phyloP scores from a whole-genome alignment of 2,888 invertebrate species.

The Philereme vetulata region DNA sequence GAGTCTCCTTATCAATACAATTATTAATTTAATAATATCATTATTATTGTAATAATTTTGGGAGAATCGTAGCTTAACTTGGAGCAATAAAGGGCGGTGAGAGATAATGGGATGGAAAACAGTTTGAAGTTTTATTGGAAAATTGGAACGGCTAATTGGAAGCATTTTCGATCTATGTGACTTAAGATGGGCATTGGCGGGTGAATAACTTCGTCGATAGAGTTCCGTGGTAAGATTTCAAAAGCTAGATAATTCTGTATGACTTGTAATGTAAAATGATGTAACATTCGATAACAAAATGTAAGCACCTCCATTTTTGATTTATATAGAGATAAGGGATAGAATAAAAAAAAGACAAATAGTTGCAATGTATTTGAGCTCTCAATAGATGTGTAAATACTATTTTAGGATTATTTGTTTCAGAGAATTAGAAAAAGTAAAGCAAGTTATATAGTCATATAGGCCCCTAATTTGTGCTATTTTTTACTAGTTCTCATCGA shows the following conservation, averaged over 20 bases:
- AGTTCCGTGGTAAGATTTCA: not conserved
- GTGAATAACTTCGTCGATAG: not conserved
- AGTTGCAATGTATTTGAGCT: no score
- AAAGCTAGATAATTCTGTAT: not conserved
- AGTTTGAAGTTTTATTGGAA: slow-evolving; percentile 84
- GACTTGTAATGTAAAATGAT: no score
- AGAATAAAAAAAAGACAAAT: no score
- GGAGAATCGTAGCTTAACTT: slow-evolving; percentile 81
- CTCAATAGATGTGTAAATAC: no score
- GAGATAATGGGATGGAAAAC: slow-evolving; percentile 84
- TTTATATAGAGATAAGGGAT: no score
- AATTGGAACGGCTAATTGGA: slow-evolving; percentile 82
- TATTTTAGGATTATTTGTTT: no score
- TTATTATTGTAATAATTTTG: slow-evolving; percentile 84
- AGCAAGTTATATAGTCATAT: no score
- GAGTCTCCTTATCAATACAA: slow-evolving; percentile 84
- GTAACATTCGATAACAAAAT: no score
- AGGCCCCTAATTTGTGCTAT: no score
- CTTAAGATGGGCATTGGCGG: slow-evolving; percentile 60
- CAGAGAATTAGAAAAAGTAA: no score
- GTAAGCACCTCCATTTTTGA: no score
- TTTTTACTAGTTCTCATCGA: no score
- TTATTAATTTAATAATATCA: slow-evolving; percentile 85
- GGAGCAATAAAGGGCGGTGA: slow-evolving; percentile 81
- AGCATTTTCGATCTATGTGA: slow-evolving; percentile 77